phyloP scores from a whole-genome alignment of 2,113 vertebrate genomes.

The Oxyura jamaicensis region DNA sequence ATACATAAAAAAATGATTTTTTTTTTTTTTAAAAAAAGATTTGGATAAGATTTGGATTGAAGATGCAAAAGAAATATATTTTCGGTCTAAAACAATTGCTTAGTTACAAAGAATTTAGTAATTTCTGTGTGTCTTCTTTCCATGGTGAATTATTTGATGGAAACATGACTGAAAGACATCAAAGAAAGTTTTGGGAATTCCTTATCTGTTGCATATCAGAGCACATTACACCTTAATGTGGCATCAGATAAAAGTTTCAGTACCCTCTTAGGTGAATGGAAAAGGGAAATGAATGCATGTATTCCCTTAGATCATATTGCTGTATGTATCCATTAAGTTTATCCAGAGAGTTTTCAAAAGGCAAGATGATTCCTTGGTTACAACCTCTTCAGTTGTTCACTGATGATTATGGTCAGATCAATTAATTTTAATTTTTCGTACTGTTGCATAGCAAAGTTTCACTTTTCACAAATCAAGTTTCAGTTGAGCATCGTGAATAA shows the following conservation, averaged over 20 bases:
- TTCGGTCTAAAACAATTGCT: slow-evolving; percentile 2
- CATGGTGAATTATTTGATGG: not conserved
- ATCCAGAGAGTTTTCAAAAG: slow-evolving; percentile 11
- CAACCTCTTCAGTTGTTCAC: not conserved
- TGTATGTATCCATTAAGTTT: slow-evolving; percentile 5
- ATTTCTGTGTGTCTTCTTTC: not conserved
- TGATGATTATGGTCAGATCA: not conserved
- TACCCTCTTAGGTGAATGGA: slow-evolving; percentile 20
- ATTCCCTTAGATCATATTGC: slow-evolving; percentile 49
- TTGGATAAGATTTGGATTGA: not conserved
- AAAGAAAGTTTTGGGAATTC: slow-evolving; percentile 33
- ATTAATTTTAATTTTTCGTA: slow-evolving; percentile 38
- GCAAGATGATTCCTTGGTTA: not conserved
- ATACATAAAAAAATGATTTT: not conserved
- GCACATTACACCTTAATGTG: slow-evolving; percentile 15
- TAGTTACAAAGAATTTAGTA: slow-evolving; percentile 1
- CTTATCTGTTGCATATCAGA: slow-evolving; percentile 12
- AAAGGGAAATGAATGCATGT: slow-evolving; percentile 49
- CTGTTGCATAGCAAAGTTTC: not conserved
- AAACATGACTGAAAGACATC: slow-evolving; percentile 5
- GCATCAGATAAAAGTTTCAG: slow-evolving; percentile 44
- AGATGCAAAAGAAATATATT: not conserved
- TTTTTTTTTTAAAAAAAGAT: not conserved
- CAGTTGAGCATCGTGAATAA: not conserved
- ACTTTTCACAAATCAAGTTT: not conserved